Evolutionary conservation across 2,888 invertebrate genomes (phyloP).

Genomic region (Aricia artaxerxes): DNA sequence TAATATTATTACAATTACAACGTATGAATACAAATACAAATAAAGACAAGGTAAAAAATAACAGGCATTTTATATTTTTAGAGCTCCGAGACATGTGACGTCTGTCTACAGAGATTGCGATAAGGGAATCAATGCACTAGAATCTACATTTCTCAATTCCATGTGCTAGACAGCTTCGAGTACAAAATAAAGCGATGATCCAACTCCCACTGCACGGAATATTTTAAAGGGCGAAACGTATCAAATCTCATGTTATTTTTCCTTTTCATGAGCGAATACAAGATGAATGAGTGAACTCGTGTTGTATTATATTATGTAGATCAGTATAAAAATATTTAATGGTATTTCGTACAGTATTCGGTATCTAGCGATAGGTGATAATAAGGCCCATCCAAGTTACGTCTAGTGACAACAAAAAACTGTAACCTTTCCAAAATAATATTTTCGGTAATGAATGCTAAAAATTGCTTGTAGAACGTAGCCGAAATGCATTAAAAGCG

Average conservation of each 20-base stretch:
- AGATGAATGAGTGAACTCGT: neutral
- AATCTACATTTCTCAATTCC: neutral
- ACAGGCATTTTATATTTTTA: neutral
- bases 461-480: conserved; percentile 30
- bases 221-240: neutral
- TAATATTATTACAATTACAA: too few relatives aligned
- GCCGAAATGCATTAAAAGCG: conserved; percentile 54
- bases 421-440: neutral
- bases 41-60: too few relatives aligned
- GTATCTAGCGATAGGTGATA: too few relatives aligned
- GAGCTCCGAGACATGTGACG: neutral
- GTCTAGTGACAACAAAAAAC: too few relatives aligned
- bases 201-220: neutral
- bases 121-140: neutral
- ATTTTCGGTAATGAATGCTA: neutral
- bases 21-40: too few relatives aligned
- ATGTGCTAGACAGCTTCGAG: neutral
- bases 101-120: neutral
- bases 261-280: neutral
- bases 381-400: too few relatives aligned
- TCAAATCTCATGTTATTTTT: neutral
- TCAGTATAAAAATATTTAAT: too few relatives aligned
- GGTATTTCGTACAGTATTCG: too few relatives aligned
- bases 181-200: neutral
- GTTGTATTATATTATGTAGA: neutral